phyloP scores from a whole-genome alignment of 2,888 invertebrate genomes.

The Elysia crispata region DNA sequence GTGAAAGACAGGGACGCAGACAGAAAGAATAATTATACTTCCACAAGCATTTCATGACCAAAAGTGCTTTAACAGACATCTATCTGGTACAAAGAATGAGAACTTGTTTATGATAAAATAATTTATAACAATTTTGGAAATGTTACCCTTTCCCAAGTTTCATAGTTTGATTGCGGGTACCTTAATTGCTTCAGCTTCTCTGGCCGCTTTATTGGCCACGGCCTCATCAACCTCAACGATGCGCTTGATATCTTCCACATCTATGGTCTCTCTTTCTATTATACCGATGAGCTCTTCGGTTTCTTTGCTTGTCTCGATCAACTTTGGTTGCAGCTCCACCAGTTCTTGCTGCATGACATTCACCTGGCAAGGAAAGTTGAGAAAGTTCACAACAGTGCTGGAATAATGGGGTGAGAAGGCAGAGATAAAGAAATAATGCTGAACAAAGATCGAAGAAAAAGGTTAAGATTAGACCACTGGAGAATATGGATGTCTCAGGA shows the following conservation, averaged over 20 bases:
- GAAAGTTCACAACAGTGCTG: too few species aligned
- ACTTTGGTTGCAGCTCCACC: slow-evolving; percentile 73
- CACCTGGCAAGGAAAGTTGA: slow-evolving; percentile 56
- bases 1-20: too few species aligned
- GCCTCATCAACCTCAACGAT: slow-evolving; percentile 75
- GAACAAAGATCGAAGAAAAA: not conserved
- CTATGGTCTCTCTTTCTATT: slow-evolving; percentile 75
- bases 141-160: too few species aligned
- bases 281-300: slow-evolving; percentile 75
- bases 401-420: too few species aligned
- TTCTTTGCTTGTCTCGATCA: slow-evolving; percentile 74
- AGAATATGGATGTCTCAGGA: too few species aligned
- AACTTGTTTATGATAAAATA: too few species aligned
- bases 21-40: too few species aligned
- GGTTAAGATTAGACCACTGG: not conserved
- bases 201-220: slow-evolving; percentile 73
- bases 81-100: too few species aligned
- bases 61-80: too few species aligned
- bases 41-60: too few species aligned
- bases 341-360: slow-evolving; percentile 76
- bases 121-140: too few species aligned
- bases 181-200: slow-evolving; percentile 75
- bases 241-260: slow-evolving; percentile 75
- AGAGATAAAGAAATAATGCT: not conserved
- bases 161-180: slow-evolving; percentile 52